Percentiles rank a stretch among this genome's conserved stretches.
These are phyloP conservation scores for Antennarius maculatus DNA, from an alignment of 2,797 vertebrate species.

Conservation along the genomic window DNA sequence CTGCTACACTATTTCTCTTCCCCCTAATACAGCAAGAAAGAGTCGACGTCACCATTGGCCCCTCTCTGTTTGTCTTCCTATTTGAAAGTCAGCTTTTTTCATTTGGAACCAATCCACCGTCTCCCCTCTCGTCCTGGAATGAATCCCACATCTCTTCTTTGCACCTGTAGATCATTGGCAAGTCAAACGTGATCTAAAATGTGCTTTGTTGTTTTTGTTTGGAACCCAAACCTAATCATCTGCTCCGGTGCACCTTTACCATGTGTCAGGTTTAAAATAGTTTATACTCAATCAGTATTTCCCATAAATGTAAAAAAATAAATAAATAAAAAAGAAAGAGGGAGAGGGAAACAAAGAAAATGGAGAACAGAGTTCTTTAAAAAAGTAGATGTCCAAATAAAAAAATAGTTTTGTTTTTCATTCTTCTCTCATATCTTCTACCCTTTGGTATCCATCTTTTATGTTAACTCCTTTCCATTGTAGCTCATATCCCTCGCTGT, in stretches of 20 bases:
- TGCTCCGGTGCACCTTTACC: conserved; percentile 31
- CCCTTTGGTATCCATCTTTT: conserved; percentile 36
- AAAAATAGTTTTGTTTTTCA: conserved; percentile 6
- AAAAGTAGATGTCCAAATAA: background rate
- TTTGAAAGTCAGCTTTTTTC: conserved; percentile 75
- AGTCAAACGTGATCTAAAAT: conserved; percentile 64
- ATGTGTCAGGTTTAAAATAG: conserved; percentile 13
- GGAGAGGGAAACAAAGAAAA: background rate
- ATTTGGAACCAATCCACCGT: conserved; percentile 70
- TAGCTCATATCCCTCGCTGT: conserved; percentile 44
- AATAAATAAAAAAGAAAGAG: background rate
- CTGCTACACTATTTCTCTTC: conserved; percentile 75
- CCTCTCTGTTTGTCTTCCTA: conserved; percentile 71
- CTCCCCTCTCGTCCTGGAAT: conserved; percentile 46
- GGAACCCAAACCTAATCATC: conserved; percentile 22
- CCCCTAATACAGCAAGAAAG: conserved; percentile 71
- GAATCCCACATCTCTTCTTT: conserved; percentile 56
- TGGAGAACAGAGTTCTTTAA: background rate
- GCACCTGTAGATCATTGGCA: conserved; percentile 70
- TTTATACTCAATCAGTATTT: conserved; percentile 24
- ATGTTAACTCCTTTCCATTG: conserved; percentile 34
- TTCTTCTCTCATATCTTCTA: conserved; percentile 34
- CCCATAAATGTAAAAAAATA: background rate
- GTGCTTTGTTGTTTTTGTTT: conserved; percentile 58
- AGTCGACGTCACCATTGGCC: conserved; percentile 45